Evolutionary conservation across 2,113 vertebrate species (phyloP).

Genomic region (Cichladusa arquata): DNA sequence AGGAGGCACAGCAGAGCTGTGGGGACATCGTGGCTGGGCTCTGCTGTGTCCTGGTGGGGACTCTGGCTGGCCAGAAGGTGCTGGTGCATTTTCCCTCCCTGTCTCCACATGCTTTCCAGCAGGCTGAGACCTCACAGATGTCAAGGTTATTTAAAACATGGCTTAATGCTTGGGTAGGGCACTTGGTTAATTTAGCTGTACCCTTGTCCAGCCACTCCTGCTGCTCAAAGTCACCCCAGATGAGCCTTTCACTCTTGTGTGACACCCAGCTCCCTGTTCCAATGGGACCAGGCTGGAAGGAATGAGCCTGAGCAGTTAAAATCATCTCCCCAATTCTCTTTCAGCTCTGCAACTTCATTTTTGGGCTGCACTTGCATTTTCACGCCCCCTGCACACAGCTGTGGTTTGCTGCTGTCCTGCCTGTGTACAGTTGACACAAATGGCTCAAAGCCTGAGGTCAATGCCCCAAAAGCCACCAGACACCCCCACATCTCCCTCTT

Average conservation of each 20-base stretch:
- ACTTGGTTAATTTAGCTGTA: neutral
- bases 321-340: neutral
- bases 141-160: constrained; percentile 19
- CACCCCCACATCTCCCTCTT: neutral
- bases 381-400: fast-evolving
- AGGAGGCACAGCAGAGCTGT: neutral
- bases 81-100: neutral
- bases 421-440: neutral
- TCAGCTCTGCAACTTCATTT: neutral
- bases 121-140: neutral
- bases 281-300: neutral
- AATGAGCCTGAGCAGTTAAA: neutral
- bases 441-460: neutral
- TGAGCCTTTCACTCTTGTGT: neutral
- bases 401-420: neutral
- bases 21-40: fast-evolving
- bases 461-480: neutral
- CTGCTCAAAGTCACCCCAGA: neutral
- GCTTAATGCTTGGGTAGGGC: neutral
- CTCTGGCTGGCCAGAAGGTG: neutral
- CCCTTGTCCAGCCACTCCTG: neutral
- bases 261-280: neutral
- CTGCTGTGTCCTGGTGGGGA: neutral
- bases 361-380: neutral
- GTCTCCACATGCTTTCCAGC: neutral